Conservation (phyloP, 2,113 vertebrate species). For the Silurus asotus region DNA sequence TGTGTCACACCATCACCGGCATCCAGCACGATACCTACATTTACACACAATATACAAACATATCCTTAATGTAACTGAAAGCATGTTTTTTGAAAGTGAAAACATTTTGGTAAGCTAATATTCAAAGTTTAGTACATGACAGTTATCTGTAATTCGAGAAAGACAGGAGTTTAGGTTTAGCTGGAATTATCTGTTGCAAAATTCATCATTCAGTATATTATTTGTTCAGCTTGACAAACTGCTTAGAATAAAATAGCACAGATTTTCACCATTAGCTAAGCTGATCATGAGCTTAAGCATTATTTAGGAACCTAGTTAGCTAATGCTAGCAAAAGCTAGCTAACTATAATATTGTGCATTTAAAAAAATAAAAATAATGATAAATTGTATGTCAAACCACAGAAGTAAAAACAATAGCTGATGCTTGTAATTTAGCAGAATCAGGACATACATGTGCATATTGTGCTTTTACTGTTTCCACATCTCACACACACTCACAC, state of each 20-base stretch:
- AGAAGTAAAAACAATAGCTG: neutral
- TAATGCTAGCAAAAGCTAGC: neutral
- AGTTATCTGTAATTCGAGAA: neutral
- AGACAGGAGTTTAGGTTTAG: too few relatives aligned
- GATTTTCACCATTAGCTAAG: neutral
- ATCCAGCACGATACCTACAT: constrained; percentile 37
- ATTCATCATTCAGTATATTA: neutral
- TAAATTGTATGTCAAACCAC: neutral
- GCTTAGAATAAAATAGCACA: neutral
- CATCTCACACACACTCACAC: neutral
- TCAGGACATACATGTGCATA: neutral
- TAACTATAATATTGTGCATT: neutral
- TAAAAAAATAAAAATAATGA: neutral
- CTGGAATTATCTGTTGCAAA: too few relatives aligned
- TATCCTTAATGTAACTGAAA: neutral
- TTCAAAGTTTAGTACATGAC: neutral
- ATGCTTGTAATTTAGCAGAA: neutral
- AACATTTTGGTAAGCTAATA: neutral
- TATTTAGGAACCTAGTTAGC: neutral
- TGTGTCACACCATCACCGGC: constrained; percentile 40
- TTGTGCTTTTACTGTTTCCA: neutral
- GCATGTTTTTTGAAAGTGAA: neutral
- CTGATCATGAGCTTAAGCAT: neutral
- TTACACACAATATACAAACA: neutral
- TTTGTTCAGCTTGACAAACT: neutral